Conservation (phyloP, 2,797 vertebrate species). For the Cyclura pinguis region DNA sequence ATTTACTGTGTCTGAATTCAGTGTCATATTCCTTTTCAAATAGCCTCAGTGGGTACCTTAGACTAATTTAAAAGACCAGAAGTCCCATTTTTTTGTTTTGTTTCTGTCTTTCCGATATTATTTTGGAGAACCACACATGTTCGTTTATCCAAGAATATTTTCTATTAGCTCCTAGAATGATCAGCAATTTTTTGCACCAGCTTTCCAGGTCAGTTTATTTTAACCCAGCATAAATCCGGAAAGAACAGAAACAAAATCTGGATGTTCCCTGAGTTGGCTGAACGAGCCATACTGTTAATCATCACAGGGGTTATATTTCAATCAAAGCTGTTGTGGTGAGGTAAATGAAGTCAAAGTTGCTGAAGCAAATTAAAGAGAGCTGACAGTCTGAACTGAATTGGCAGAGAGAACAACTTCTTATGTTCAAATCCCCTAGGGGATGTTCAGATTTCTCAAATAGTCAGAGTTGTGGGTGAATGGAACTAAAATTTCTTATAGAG, state of each 20-base stretch:
- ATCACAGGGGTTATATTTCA: slow-evolving; percentile 1
- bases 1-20: not conserved
- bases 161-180: too few species aligned
- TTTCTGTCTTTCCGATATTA: too few species aligned
- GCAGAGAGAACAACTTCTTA: not conserved
- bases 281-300: not conserved
- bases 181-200: too few species aligned
- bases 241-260: too few species aligned
- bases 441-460: not conserved
- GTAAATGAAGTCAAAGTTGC: not conserved
- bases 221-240: too few species aligned
- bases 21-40: not conserved
- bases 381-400: slow-evolving; percentile 8
- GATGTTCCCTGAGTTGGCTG: not conserved
- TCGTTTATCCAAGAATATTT: too few species aligned
- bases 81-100: too few species aligned
- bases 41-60: not conserved
- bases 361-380: slow-evolving; percentile 22
- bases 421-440: not conserved
- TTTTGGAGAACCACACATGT: too few species aligned
- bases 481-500: not conserved
- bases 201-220: too few species aligned
- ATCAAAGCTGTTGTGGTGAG: not conserved
- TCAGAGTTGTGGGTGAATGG: not conserved
- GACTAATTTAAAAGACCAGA: too few species aligned